Evolutionary conservation across 2,888 invertebrate genomes (phyloP).

Genomic region (Acleris holmiana): DNA sequence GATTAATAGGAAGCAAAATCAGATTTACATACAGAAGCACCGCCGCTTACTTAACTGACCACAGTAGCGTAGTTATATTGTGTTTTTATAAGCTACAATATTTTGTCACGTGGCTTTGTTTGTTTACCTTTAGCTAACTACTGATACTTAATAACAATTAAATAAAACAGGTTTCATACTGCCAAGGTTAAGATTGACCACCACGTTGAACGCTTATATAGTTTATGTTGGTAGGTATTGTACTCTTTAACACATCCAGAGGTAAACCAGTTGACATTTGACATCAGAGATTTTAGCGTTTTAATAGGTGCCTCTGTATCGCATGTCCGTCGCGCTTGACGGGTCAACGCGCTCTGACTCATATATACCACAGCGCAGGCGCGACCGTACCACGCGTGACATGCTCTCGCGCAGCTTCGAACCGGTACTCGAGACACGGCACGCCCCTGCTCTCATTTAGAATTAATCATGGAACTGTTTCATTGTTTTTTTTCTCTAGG

Average conservation of each 20-base stretch:
- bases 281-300: conserved; percentile 7
- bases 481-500: conserved; percentile 1
- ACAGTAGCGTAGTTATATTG: no score
- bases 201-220: no score
- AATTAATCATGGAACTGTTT: conserved; percentile 10
- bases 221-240: neutral
- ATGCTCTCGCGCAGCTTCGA: conserved; percentile 51
- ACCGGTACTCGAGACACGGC: conserved; percentile 43
- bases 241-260: conserved; percentile 8
- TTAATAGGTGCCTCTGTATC: conserved; percentile 37
- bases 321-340: conserved; percentile 54
- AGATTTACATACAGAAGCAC: no score
- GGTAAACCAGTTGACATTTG: conserved; percentile 21
- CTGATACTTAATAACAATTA: no score
- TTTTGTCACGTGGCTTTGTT: no score
- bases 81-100: no score
- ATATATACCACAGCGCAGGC: conserved; percentile 44
- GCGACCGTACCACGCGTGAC: conserved; percentile 43
- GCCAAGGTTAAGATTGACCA: no score
- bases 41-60: no score
- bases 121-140: no score
- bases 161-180: no score
- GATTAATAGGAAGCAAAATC: no score
- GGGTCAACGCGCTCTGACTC: conserved; percentile 75
- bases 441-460: conserved; percentile 15